Conservation (phyloP, 2,797 vertebrate genomes). For the Brachyrhaphis roseni region DNA sequence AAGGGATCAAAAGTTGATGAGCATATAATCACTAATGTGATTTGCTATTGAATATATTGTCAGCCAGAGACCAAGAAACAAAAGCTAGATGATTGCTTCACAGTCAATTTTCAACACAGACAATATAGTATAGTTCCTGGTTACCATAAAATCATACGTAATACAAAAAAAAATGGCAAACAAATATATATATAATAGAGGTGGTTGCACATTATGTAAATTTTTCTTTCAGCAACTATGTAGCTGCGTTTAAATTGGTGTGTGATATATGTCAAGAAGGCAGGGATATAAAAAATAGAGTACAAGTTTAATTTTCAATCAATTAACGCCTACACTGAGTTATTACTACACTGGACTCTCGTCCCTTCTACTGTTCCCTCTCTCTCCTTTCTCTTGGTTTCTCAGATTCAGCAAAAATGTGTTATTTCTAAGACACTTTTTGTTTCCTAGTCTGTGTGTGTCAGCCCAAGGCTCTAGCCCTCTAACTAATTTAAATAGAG, state of each 20-base stretch:
- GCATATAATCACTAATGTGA: slow-evolving; percentile 68
- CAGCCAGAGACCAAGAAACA: slow-evolving; percentile 65
- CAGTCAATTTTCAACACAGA: slow-evolving; percentile 51
- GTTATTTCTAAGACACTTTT: slow-evolving; percentile 23
- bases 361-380: slow-evolving; percentile 59
- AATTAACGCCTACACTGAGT: slow-evolving; percentile 80
- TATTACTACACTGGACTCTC: slow-evolving; percentile 76
- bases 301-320: slow-evolving; percentile 87
- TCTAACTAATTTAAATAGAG: slow-evolving; percentile 94
- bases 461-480: slow-evolving; percentile 66
- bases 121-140: not conserved
- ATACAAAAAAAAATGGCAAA: not conserved
- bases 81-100: slow-evolving; percentile 53
- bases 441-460: slow-evolving; percentile 23
- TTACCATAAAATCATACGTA: not conserved
- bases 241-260: slow-evolving; percentile 30
- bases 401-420: not conserved
- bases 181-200: no score
- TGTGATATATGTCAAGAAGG: not conserved
- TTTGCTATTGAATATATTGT: slow-evolving; percentile 73
- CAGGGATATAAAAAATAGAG: slow-evolving; percentile 24
- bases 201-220: not conserved
- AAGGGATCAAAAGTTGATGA: slow-evolving; percentile 61
- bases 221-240: slow-evolving; percentile 37
- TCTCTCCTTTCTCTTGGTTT: not conserved